A percentile compares a stretch with the other conserved stretches of the same genome.
These are phyloP conservation scores for Drosophila phalerata DNA, from an alignment of 2,888 invertebrate species.

Conservation along the genomic window DNA sequence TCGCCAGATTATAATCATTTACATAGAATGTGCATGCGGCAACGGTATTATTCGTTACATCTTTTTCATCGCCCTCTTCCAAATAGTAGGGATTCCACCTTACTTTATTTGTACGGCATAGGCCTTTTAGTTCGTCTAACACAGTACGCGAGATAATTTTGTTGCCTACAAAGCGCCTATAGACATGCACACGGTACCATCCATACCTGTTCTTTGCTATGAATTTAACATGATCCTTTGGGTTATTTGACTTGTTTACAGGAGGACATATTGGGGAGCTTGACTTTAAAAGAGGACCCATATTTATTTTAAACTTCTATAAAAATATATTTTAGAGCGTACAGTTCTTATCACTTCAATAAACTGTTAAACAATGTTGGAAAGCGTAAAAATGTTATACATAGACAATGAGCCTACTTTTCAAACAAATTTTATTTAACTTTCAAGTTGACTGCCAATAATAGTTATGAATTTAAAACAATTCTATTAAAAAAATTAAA, in stretches of 20 bases:
- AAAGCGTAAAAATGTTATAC: not conserved
- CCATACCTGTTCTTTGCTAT: not conserved
- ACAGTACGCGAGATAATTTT: not conserved
- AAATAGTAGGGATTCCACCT: conserved; percentile 3
- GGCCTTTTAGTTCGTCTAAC: not conserved
- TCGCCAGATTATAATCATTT: not conserved
- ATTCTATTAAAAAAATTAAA: no score
- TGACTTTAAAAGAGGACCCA: not conserved
- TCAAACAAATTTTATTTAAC: not conserved
- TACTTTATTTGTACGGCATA: not conserved
- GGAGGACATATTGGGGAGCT: not conserved
- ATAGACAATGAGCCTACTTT: not conserved
- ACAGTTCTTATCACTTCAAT: not conserved
- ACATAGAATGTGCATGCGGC: conserved; percentile 20
- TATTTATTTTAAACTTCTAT: not conserved
- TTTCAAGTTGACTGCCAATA: no score
- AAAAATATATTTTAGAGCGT: not conserved
- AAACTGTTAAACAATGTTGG: not conserved
- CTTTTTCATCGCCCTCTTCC: not conserved
- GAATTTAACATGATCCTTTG: not conserved
- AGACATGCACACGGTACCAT: not conserved
- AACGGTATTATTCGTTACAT: not conserved
- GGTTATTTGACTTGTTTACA: no score
- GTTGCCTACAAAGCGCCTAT: not conserved
- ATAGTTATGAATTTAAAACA: no score